A percentile compares a stretch with the other conserved stretches of the same genome.
phyloP scores from a whole-genome alignment of 2,888 invertebrate genomes.

The Axea sp. region DNA sequence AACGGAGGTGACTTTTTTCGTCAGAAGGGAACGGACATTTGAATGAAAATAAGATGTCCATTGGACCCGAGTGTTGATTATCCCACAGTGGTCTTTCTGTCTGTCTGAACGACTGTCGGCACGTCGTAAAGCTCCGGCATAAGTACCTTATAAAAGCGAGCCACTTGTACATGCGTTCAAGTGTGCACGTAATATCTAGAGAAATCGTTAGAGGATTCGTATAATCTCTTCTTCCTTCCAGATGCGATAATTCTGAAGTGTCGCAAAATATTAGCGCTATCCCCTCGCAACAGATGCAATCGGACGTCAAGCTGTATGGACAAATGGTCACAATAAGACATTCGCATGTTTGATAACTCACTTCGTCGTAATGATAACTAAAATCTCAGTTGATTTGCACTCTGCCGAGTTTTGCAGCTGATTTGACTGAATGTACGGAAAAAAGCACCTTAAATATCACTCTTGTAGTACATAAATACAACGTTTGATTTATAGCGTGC shows the following conservation, averaged over 20 bases:
- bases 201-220: conserved; percentile 37
- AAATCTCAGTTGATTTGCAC: too few relatives aligned
- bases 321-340: too few relatives aligned
- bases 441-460: too few relatives aligned
- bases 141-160: conserved; percentile 58
- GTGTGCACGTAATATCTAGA: conserved; percentile 35
- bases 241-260: conserved; percentile 56
- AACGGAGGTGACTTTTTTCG: conserved; percentile 20
- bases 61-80: conserved; percentile 38
- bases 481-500: too few relatives aligned
- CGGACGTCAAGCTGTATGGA: too few relatives aligned
- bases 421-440: too few relatives aligned
- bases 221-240: conserved; percentile 55
- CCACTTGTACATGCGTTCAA: conserved; percentile 57
- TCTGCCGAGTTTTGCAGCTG: too few relatives aligned
- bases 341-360: too few relatives aligned
- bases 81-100: conserved; percentile 57
- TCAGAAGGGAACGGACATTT: conserved; percentile 2
- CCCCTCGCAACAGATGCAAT: conserved; percentile 14
- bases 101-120: conserved; percentile 55
- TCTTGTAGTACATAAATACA: too few relatives aligned
- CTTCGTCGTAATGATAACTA: too few relatives aligned
- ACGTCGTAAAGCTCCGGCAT: conserved; percentile 61
- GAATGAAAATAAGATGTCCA: conserved; percentile 6
- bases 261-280: conserved; percentile 27